Base-by-base conservation (phyloP, 1,140 invertebrate genomes). In the Bombus pyrosoma region DNA sequence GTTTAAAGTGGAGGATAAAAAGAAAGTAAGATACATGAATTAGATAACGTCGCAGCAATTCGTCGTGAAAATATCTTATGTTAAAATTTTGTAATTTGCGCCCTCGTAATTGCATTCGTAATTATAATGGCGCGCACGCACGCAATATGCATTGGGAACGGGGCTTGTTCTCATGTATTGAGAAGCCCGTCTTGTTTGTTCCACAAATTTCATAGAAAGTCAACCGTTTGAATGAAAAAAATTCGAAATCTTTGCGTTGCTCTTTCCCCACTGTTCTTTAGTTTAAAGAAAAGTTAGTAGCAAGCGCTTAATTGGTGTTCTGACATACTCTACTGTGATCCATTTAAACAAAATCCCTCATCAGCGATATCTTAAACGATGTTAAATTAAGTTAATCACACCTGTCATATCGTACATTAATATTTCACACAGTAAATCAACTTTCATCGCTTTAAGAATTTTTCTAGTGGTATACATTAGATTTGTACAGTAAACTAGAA, bases 81-180 rank as follows among this genome's bases (percentile, higher is more conserved):
- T 32, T 59, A 34, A 71, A 71, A 81, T 81, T 72, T 73, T 81
- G 28, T 59, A 59, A 81, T 81, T 81, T 34, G 72, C 68, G 15
- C 37, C 47, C 66, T 34, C 18, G 25, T 66, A 80, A 69, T 81
- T 71, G 39, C 66, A 25, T n/a, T 41, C 39, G 41, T 82, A 76
- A 82, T 75, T 82, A 74, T 82, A 74, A 82, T 82, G 9, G 39
- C 41, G 18, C 12, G 28, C 9, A 66, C 22, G 18, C 57, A 43
- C 37, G 39, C 80, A 43, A 57, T 15, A 5, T 22, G 66, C 25
- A 71, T 53, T 53, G 34, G 28, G 57, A 77, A 77, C 75, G 37
- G 37, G 28, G n/a, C 34, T 37, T 18, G 68, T 81, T 72, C 79
- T 39, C 47, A 41, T 41, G 47, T 39, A 1, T 0, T 34, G 25